Evolutionary conservation across 2,113 vertebrate species (phyloP).

Genomic region (Notarius quadriscutis): DNA sequence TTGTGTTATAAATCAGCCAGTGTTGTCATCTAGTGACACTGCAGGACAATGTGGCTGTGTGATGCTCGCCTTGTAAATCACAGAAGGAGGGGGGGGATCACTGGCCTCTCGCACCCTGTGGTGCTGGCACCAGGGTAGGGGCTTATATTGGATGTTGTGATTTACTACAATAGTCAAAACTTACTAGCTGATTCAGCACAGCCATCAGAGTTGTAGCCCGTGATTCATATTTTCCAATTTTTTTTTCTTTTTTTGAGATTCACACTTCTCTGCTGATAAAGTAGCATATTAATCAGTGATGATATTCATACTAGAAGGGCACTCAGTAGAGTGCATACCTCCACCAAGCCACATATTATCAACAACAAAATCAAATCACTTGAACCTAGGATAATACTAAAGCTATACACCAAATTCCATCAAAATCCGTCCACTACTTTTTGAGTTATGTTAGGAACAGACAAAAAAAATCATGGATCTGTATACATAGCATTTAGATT

Average conservation of each 20-base stretch:
- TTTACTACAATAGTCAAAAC: background rate
- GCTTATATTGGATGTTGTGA: constrained; percentile 16
- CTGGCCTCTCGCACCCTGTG: constrained; percentile 15
- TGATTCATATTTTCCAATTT: background rate
- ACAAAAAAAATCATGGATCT: too few species aligned
- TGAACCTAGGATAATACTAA: too few species aligned
- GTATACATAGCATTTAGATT: too few species aligned
- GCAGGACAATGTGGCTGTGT: constrained; percentile 60
- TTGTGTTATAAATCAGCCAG: constrained; percentile 67
- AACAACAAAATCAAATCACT: too few species aligned
- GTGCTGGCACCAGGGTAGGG: constrained; percentile 29
- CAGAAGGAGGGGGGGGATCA: constrained; percentile 18
- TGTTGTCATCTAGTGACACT: constrained; percentile 60
- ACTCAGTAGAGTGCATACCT: too few species aligned
- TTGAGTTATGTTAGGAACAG: too few species aligned
- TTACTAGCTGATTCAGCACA: constrained; percentile 15
- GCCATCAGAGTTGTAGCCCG: background rate
- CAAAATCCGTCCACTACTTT: too few species aligned
- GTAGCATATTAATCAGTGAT: background rate
- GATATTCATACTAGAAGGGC: background rate
- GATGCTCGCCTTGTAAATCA: constrained; percentile 46
- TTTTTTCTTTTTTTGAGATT: background rate
- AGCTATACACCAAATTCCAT: too few species aligned
- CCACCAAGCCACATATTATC: too few species aligned
- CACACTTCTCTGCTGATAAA: background rate